Evolutionary conservation across 2,888 invertebrate species (phyloP).

Genomic region (Orthosia gothica): DNA sequence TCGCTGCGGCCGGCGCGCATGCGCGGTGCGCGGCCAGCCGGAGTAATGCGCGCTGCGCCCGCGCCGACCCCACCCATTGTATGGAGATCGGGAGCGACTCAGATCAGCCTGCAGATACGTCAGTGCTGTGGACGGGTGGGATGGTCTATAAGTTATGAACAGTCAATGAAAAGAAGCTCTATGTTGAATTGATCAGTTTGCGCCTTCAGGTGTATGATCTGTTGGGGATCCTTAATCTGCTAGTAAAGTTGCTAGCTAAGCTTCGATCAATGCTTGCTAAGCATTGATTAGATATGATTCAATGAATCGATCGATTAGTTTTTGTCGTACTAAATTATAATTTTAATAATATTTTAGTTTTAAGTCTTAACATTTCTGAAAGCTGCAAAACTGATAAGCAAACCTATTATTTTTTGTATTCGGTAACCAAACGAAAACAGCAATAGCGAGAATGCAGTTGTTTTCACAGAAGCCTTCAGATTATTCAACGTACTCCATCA

Average conservation of each 20-base stretch:
- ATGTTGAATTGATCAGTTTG: conserved; percentile 11
- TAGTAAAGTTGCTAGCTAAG: background rate
- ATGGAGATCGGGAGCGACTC: conserved; percentile 77
- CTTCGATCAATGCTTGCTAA: too few relatives aligned
- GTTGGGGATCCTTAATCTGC: background rate
- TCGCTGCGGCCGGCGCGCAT: conserved; percentile 43
- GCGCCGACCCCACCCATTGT: conserved; percentile 78
- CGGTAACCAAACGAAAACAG: background rate
- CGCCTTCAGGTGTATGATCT: background rate
- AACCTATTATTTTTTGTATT: background rate
- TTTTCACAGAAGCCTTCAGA: background rate
- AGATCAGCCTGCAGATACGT: conserved; percentile 59
- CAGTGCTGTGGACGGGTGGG: conserved; percentile 36
- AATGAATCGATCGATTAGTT: background rate
- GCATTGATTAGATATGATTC: background rate
- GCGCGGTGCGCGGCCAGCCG: conserved; percentile 66
- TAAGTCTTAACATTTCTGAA: background rate
- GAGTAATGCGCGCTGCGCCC: conserved; percentile 69
- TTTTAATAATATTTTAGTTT: background rate
- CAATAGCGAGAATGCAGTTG: background rate
- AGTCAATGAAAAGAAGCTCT: conserved; percentile 12
- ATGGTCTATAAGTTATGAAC: conserved; percentile 1
- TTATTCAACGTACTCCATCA: conserved; percentile 11
- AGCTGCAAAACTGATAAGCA: background rate
- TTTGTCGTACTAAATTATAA: background rate